Base-by-base conservation (phyloP, 2,797 vertebrate genomes). In the Argyrosomus regius region DNA sequence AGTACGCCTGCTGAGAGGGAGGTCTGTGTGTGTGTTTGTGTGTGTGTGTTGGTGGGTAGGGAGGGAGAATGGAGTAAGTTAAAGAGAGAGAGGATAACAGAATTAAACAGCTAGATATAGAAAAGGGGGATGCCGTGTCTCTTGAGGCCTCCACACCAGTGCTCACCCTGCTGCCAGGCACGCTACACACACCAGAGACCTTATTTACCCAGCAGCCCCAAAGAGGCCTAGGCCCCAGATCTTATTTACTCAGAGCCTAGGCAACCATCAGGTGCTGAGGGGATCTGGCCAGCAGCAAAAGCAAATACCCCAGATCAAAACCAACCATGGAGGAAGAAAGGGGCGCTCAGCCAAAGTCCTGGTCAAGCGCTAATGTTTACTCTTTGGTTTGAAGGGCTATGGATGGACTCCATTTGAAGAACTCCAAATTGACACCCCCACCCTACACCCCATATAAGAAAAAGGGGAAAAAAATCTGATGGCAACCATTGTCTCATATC, bases 291-390 rank as follows among this genome's bases (percentile, higher is more conserved):
- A 81, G 88, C 89, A 94, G 93, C 92, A 87, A 95, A 91, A 92
- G 93, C 92, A 95, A 95, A 95, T 94, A 95, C 91, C 91, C 89
- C 67, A 91, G 90, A 94, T 94, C 93, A 93, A 94, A 95, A 90
- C 87, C 83, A 88, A 92, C 85, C 89, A 79, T 78, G 81, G 85
- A 93, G 88, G 90, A 92, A 91, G 88, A 92, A 87, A 89, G 89
- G 85, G 86, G 90, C 87, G 80, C 68, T 78, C 88, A 92, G 90
- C 91, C 92, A 93, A 90, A 95, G 93, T 91, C 91, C 88, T 92
- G 94, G 93, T 95, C 94, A 94, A 94, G 91, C 78, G 68, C 83
- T 93, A 82, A 93, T 94, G 92, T 95, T 95, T 94, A 93, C 93
- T 94, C 92, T 93, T 88, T 92, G 87, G 88, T 93, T 92, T 89